phyloP scores from a whole-genome alignment of 2,888 invertebrate genomes.

The Steromphala cineraria region DNA sequence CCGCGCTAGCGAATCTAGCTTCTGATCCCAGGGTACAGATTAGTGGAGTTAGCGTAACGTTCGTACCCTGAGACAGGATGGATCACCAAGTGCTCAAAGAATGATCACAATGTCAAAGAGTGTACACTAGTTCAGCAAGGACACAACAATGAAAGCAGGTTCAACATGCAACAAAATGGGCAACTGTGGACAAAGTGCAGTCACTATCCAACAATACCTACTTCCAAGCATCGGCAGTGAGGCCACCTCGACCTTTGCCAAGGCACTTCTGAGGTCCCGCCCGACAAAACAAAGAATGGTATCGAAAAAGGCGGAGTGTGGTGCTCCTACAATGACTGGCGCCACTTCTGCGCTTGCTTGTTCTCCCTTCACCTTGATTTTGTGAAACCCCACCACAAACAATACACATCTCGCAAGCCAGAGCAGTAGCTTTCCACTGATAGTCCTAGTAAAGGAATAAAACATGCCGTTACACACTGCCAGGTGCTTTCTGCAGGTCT shows the following conservation, averaged over 20 bases:
- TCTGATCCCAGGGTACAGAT: too few relatives aligned
- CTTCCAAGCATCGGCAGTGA: conserved; percentile 57
- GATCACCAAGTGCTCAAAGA: too few relatives aligned
- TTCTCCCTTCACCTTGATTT: conserved; percentile 52
- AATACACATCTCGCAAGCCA: conserved; percentile 49
- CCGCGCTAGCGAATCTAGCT: too few relatives aligned
- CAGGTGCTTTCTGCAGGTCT: too few relatives aligned
- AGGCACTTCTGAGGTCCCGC: conserved; percentile 48
- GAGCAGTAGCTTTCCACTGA: conserved; percentile 38
- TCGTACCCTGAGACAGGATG: too few relatives aligned
- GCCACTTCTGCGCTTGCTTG: conserved; percentile 45
- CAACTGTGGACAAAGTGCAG: background rate
- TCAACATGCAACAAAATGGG: too few relatives aligned
- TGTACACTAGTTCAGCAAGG: too few relatives aligned
- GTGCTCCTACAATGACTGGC: conserved; percentile 87
- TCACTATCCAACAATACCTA: conserved; percentile 73
- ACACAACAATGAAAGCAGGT: too few relatives aligned
- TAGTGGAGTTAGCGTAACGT: too few relatives aligned
- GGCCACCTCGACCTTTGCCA: conserved; percentile 58
- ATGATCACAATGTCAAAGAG: too few relatives aligned
- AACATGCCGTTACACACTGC: background rate
- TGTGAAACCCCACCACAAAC: conserved; percentile 59
- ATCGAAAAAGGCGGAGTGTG: conserved; percentile 94
- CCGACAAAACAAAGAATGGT: conserved; percentile 75
- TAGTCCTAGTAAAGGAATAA: conserved; percentile 39